Evolutionary conservation across 2,113 vertebrate species (phyloP), one percentile per base, ranked within the genome.

Genomic region (Ariopsis seemanni): DNA sequence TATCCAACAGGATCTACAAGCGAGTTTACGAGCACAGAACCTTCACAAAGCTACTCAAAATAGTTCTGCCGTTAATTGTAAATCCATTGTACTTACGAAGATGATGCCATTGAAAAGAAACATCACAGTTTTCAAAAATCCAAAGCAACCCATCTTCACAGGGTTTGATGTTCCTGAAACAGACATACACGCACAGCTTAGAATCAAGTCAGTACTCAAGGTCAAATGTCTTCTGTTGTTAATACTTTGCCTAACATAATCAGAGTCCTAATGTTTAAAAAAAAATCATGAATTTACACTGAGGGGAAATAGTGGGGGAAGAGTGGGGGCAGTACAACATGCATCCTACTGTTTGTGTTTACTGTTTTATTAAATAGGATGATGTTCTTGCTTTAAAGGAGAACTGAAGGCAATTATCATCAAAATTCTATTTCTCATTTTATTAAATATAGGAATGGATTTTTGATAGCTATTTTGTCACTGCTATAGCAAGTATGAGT

Each of bases 31-130:
- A 34, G 17, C 15, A 30, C 52, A 72, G 30, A 55, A 57, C 27
- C 8, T 57, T 72, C 65, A 67, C 11, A 15, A 18, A 78, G 22
- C 15, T 27, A 75, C 48, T 78, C 5, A 65, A 55, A 42, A 27
- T 63, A 15, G 1, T 25, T 4, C 20, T 80, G 8, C 1, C 27
- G 34, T 58, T 25, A 27, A 57, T 60, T 58, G 4, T 50, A 67
- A 5, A 82, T 52, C 52, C 11, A 22, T 57, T 79, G 7, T 62
- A 96, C 96, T 96, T 94, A 97, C 96, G 90, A 96, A 96, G 85
- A 96, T 96, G 55, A 96, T 93, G 74, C 94, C 94, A 9, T 96
- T 97, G 89, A 96, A 95, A 25, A 91, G 1, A 83, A 96, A 94
- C 96, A 97, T 96, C 92, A 95, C 93, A 14, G 34, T 62, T 92